phyloP scores from a whole-genome alignment of 2,888 invertebrate species.

The Monopis laevigella region DNA sequence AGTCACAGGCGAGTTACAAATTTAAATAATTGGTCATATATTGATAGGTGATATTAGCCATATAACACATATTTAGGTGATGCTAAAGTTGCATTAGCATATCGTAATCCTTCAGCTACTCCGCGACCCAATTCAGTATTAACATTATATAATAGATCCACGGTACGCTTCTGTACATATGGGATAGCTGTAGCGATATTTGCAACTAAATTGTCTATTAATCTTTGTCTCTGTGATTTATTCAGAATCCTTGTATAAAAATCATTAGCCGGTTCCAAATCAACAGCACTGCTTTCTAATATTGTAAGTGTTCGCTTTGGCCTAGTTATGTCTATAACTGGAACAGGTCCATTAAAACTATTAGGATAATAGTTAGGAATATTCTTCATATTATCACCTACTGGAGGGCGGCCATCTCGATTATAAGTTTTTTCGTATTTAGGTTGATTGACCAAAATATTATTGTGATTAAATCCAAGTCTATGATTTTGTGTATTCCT shows the following conservation, averaged over 20 bases:
- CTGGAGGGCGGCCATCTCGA: slow-evolving; percentile 78
- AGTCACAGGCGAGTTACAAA: too few relatives aligned
- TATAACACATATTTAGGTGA: not conserved
- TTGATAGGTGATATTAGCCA: too few relatives aligned
- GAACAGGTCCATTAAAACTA: slow-evolving; percentile 82
- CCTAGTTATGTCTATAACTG: not conserved
- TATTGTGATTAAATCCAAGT: slow-evolving; percentile 32
- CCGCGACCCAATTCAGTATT: slow-evolving; percentile 1
- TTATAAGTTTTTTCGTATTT: slow-evolving; percentile 70
- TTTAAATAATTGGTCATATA: too few relatives aligned
- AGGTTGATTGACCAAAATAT: slow-evolving; percentile 6
- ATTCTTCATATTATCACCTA: slow-evolving; percentile 76
- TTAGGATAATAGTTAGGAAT: slow-evolving; percentile 92
- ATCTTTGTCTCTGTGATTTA: slow-evolving; percentile 70
- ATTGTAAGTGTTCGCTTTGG: slow-evolving; percentile 23
- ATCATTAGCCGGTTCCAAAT: slow-evolving; percentile 68
- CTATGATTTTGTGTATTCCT: slow-evolving; percentile 55
- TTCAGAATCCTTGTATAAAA: slow-evolving; percentile 78
- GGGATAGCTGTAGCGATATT: slow-evolving; percentile 13
- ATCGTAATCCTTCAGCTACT: not conserved
- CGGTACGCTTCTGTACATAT: slow-evolving; percentile 14
- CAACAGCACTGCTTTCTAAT: slow-evolving; percentile 29
- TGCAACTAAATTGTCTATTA: slow-evolving; percentile 11
- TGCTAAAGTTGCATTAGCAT: slow-evolving; percentile 1
- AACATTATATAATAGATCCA: slow-evolving; percentile 7